A percentile compares a stretch with the other conserved stretches of the same genome.
Evolutionary conservation across 2,113 vertebrate species (phyloP).

Genomic region (Gracilinanus agilis): DNA sequence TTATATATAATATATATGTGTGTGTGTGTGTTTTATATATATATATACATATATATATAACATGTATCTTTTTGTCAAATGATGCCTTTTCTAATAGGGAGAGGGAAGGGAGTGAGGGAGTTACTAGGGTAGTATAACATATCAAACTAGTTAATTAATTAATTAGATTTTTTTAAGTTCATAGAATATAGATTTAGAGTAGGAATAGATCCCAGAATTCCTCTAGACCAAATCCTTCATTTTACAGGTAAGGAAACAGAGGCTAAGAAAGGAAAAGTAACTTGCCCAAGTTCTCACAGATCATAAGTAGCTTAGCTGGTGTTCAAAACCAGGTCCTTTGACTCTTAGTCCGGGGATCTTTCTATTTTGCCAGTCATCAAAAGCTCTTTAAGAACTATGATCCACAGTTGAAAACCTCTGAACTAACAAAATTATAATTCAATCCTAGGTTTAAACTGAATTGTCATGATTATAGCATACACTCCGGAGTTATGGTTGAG

Average conservation of each 20-base stretch:
- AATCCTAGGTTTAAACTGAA: conserved; percentile 71
- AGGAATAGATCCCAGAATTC: neutral
- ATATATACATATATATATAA: too few species aligned
- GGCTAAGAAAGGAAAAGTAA: neutral
- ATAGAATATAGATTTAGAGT: neutral
- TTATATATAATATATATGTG: too few species aligned
- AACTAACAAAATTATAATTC: conserved; percentile 78
- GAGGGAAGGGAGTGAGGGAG: too few species aligned
- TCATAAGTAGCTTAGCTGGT: neutral
- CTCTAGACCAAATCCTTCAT: neutral
- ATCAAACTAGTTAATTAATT: too few species aligned
- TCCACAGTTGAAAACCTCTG: conserved; percentile 71
- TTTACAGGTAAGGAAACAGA: neutral
- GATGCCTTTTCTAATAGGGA: too few species aligned
- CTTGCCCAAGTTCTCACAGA: neutral
- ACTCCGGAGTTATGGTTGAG: conserved; percentile 70
- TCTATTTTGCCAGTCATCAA: conserved; percentile 26
- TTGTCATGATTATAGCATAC: conserved; percentile 54
- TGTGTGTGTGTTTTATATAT: too few species aligned
- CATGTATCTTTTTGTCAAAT: too few species aligned
- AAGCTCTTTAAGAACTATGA: conserved; percentile 65
- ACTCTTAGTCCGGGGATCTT: neutral
- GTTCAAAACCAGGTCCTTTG: neutral
- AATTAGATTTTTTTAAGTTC: neutral
- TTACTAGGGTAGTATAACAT: too few species aligned